Percentiles rank a stretch among this genome's conserved stretches.
These are phyloP conservation scores for Rhagophthalmus giganteus DNA, from an alignment of 2,888 invertebrate species.

Conservation along the genomic window DNA sequence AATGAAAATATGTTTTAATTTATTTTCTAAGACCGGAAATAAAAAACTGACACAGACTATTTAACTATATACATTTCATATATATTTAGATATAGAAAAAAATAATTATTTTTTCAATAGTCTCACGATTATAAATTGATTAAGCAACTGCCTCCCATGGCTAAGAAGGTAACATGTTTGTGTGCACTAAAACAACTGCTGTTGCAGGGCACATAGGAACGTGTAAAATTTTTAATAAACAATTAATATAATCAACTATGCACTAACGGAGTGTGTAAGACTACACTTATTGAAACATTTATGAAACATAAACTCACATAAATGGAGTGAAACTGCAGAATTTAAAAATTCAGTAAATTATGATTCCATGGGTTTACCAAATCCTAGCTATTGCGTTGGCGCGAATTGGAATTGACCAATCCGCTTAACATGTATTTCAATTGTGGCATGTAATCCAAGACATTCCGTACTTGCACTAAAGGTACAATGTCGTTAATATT, in stretches of 20 bases:
- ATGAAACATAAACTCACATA: too few relatives aligned
- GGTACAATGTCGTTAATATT: constrained; percentile 73
- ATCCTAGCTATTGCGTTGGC: constrained; percentile 65
- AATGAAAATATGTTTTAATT: not conserved
- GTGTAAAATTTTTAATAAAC: constrained; percentile 17
- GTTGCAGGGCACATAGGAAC: constrained; percentile 30
- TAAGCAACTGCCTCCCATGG: constrained; percentile 19
- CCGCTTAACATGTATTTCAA: constrained; percentile 80
- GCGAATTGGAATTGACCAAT: constrained; percentile 52
- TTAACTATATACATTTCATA: not conserved
- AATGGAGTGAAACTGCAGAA: too few relatives aligned
- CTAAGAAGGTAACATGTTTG: constrained; percentile 22
- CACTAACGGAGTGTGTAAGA: constrained; percentile 20
- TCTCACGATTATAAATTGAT: not conserved
- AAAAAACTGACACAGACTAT: not conserved
- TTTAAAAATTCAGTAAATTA: constrained; percentile 15
- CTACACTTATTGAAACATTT: too few relatives aligned
- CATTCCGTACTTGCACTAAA: constrained; percentile 79
- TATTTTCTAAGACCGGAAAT: not conserved
- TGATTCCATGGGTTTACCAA: constrained; percentile 55
- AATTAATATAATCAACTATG: constrained; percentile 6
- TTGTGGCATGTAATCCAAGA: constrained; percentile 84
- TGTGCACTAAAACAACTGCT: constrained; percentile 17
- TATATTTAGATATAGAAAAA: not conserved
- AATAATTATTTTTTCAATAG: not conserved